These are phyloP conservation scores for Neopipo cinnamomea DNA, from an alignment of 2,113 vertebrate genomes.

Conservation along the genomic window DNA sequence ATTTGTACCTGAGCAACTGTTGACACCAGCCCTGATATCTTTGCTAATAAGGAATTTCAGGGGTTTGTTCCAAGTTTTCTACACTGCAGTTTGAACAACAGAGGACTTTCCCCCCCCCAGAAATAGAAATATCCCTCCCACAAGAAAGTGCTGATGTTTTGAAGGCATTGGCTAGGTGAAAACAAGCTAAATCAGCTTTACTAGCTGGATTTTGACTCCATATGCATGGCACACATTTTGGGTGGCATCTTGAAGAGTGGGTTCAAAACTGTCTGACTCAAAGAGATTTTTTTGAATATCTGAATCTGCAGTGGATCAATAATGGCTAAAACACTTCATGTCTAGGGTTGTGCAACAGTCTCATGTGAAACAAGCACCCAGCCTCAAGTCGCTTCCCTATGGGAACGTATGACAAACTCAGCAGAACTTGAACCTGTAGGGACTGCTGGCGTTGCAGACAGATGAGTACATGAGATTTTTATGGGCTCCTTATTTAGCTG, in stretches of 20 bases:
- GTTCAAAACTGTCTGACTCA: neutral
- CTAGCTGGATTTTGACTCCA: neutral
- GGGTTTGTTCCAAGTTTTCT: neutral
- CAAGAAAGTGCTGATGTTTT: slow-evolving; percentile 12
- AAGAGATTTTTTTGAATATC: neutral
- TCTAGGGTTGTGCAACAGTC: neutral
- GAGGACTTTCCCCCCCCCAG: neutral
- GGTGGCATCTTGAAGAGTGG: neutral
- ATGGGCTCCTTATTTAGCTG: neutral
- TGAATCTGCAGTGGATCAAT: slow-evolving; percentile 11
- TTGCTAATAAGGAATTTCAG: slow-evolving; percentile 10
- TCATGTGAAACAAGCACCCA: neutral
- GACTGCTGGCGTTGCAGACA: neutral
- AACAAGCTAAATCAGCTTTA: neutral
- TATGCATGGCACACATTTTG: neutral
- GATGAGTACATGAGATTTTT: neutral
- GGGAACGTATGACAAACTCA: neutral
- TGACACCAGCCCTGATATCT: neutral
- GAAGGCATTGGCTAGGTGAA: neutral
- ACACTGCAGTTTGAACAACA: neutral
- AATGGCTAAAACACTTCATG: neutral
- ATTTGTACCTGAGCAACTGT: neutral
- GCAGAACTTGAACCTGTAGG: slow-evolving; percentile 2
- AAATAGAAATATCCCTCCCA: slow-evolving; percentile 5
- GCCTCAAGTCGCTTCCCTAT: neutral